Evolutionary conservation across 2,113 vertebrate species (phyloP).

Genomic region (Morone saxatilis): DNA sequence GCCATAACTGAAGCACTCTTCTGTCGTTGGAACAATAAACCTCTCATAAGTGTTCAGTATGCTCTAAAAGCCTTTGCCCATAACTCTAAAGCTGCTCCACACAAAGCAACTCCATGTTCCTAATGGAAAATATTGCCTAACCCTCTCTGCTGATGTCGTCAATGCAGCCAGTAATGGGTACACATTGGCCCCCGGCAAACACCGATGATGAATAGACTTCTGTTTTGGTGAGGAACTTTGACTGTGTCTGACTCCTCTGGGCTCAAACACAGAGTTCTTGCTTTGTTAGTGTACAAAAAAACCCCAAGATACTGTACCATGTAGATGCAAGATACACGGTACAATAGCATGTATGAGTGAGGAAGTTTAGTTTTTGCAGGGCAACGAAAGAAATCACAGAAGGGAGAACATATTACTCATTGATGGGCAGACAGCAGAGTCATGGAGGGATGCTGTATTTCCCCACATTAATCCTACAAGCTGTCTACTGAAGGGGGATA

Average conservation of each 20-base stretch:
- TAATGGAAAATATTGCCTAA: constrained; percentile 83
- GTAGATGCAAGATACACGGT: background rate
- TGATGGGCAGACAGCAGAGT: constrained; percentile 2
- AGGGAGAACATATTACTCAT: constrained; percentile 3
- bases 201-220: constrained; percentile 74
- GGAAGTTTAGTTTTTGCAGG: constrained; percentile 19
- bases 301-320: background rate
- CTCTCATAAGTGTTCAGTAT: constrained; percentile 36
- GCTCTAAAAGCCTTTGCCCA: constrained; percentile 67
- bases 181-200: constrained; percentile 75
- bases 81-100: constrained; percentile 41
- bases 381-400: background rate
- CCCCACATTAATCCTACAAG: constrained; percentile 15
- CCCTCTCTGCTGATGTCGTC: constrained; percentile 69
- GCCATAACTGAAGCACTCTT: constrained; percentile 57
- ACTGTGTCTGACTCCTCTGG: constrained; percentile 40
- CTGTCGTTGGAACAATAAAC: constrained; percentile 67
- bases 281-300: constrained; percentile 35
- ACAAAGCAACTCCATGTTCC: constrained; percentile 60
- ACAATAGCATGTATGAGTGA: background rate
- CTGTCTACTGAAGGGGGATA: constrained; percentile 1
- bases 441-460: constrained; percentile 2
- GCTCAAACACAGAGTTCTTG: constrained; percentile 18
- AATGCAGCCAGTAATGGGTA: constrained; percentile 77
- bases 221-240: constrained; percentile 58